Percentiles rank a stretch among this genome's conserved stretches.
Evolutionary conservation across 2,888 invertebrate species (phyloP).

Genomic region (Eupeodes luniger): DNA sequence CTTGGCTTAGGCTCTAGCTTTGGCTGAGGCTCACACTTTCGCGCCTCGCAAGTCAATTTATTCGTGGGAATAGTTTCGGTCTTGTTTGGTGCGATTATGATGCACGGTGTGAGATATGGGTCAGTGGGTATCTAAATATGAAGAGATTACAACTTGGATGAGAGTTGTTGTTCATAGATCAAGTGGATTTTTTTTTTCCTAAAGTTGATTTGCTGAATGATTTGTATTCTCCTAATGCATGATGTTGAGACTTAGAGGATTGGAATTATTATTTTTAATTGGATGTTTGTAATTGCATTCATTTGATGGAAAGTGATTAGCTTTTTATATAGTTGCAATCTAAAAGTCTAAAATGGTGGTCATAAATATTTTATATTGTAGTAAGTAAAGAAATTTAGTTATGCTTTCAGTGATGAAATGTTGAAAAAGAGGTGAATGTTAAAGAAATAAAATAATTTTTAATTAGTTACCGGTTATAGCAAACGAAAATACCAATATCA

Average conservation of each 20-base stretch:
- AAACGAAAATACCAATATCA: too few relatives aligned
- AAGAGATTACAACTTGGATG: conserved; percentile 38
- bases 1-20: background rate
- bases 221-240: conserved; percentile 5
- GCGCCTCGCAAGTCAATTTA: conserved; percentile 57
- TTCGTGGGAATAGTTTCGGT: conserved; percentile 68
- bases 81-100: conserved; percentile 55
- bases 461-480: background rate
- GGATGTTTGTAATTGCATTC: conserved; percentile 57
- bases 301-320: conserved; percentile 48
- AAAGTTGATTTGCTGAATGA: conserved; percentile 55
- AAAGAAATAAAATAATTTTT: background rate
- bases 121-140: conserved; percentile 64
- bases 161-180: conserved; percentile 30
- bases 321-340: background rate
- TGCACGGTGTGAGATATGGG: conserved; percentile 67
- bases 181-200: conserved; percentile 29
- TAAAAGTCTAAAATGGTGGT: background rate
- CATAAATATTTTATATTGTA: background rate
- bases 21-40: conserved; percentile 62
- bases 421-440: background rate
- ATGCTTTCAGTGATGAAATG: background rate
- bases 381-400: background rate
- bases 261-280: conserved; percentile 64
- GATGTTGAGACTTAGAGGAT: background rate